phyloP scores from a whole-genome alignment of 2,797 vertebrate genomes.

The Glossophaga mutica region DNA sequence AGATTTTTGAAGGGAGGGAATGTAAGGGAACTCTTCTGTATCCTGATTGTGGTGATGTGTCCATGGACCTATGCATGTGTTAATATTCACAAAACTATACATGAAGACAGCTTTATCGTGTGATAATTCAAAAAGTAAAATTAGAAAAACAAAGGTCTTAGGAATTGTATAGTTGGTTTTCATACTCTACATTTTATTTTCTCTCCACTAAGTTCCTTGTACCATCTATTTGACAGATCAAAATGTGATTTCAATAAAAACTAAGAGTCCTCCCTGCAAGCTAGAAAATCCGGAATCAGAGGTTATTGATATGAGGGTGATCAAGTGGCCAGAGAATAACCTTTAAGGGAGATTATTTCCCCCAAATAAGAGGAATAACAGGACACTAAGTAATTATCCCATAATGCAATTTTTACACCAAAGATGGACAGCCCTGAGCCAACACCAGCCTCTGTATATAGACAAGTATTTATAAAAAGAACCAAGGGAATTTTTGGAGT shows the following conservation, averaged over 20 bases:
- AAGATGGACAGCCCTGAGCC: neutral
- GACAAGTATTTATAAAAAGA: constrained; percentile 44
- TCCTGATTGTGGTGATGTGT: neutral
- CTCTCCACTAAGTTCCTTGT: neutral
- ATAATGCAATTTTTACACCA: neutral
- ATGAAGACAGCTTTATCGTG: neutral
- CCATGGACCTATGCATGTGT: neutral
- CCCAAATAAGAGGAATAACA: neutral
- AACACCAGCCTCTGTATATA: neutral
- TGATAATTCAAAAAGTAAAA: neutral
- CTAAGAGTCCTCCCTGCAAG: neutral
- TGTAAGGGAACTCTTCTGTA: neutral
- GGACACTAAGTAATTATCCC: neutral
- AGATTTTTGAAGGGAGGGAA: neutral
- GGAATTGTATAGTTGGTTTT: neutral
- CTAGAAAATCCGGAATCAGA: neutral
- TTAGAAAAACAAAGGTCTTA: neutral
- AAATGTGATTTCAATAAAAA: neutral
- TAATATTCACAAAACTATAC: neutral
- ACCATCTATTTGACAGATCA: neutral
- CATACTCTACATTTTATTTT: neutral
- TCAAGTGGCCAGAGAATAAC: neutral
- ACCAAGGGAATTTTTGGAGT: neutral
- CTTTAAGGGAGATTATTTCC: fast-evolving
- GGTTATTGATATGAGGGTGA: neutral